These are phyloP conservation scores for Diadegma fenestrale DNA, from an alignment of 2,888 invertebrate genomes.

Conservation along the genomic window DNA sequence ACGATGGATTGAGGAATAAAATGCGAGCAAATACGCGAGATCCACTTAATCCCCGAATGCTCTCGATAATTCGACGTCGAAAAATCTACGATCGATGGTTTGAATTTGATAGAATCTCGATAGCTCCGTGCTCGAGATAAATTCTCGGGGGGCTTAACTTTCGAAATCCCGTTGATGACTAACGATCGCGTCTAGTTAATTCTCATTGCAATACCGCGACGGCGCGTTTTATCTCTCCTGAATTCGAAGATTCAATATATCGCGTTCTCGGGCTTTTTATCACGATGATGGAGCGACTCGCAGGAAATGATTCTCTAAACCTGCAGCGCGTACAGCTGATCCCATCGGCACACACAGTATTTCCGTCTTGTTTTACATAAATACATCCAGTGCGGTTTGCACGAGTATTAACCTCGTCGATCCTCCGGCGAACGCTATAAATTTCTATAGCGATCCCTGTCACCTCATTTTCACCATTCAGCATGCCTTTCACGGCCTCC, in stretches of 20 bases:
- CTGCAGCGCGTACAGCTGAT: background rate
- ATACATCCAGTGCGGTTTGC: background rate
- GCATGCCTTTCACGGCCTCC: conserved; percentile 39
- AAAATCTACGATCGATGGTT: conserved; percentile 14
- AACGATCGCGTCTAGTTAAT: conserved; percentile 19
- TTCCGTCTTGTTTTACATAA: background rate
- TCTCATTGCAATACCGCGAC: conserved; percentile 21
- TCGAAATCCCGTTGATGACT: conserved; percentile 19
- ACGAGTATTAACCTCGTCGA: conserved; percentile 9
- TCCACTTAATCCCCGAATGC: background rate
- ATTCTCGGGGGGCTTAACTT: conserved; percentile 17
- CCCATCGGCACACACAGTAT: background rate
- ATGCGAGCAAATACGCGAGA: background rate
- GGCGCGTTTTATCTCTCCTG: background rate
- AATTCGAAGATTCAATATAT: background rate
- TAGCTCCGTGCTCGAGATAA: conserved; percentile 54
- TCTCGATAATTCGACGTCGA: background rate
- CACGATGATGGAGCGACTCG: conserved; percentile 46
- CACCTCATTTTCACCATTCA: conserved; percentile 19
- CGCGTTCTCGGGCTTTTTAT: background rate
- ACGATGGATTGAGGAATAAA: background rate
- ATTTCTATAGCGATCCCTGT: conserved; percentile 55
- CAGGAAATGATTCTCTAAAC: conserved; percentile 35
- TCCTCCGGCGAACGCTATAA: conserved; percentile 53
- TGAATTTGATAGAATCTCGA: conserved; percentile 44